These are phyloP conservation scores for Trichonephila clavata DNA, from an alignment of 1,140 invertebrate species.

Conservation along the genomic window DNA sequence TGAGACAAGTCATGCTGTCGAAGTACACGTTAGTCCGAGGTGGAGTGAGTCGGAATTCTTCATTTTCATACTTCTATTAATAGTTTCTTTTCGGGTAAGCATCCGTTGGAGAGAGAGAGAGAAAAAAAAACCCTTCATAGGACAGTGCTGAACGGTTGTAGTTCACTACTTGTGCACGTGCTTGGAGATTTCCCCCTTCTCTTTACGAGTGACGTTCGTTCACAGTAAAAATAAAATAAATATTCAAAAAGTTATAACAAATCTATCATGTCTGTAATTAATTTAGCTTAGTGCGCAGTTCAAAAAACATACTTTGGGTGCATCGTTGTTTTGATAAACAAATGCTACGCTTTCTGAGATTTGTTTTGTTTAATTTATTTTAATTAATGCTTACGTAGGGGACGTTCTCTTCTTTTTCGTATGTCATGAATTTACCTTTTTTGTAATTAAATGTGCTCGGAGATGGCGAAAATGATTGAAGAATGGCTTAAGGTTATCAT, in stretches of 20 bases:
- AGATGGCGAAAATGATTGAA: too few relatives aligned
- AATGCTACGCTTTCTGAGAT: too few relatives aligned
- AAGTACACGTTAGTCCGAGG: background rate
- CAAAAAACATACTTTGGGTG: too few relatives aligned
- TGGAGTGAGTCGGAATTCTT: background rate
- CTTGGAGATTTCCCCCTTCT: background rate
- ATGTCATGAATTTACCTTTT: too few relatives aligned
- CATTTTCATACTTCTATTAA: background rate
- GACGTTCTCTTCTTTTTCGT: too few relatives aligned
- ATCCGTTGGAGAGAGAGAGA: background rate
- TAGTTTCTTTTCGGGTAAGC: background rate
- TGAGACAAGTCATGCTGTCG: too few relatives aligned
- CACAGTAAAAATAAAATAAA: background rate
- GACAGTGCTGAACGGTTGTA: background rate
- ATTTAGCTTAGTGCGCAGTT: too few relatives aligned
- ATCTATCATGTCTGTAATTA: background rate
- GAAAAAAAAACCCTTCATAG: background rate
- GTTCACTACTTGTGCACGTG: background rate
- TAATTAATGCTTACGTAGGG: too few relatives aligned
- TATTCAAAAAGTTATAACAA: background rate
- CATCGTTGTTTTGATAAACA: too few relatives aligned
- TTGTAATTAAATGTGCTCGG: too few relatives aligned
- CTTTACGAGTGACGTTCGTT: background rate
- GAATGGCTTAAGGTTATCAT: too few relatives aligned
- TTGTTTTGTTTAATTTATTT: too few relatives aligned